A percentile compares a stretch with the other conserved stretches of the same genome.
These are phyloP conservation scores for Jordanella pulchra DNA, from an alignment of 2,797 vertebrate species.

Conservation along the genomic window DNA sequence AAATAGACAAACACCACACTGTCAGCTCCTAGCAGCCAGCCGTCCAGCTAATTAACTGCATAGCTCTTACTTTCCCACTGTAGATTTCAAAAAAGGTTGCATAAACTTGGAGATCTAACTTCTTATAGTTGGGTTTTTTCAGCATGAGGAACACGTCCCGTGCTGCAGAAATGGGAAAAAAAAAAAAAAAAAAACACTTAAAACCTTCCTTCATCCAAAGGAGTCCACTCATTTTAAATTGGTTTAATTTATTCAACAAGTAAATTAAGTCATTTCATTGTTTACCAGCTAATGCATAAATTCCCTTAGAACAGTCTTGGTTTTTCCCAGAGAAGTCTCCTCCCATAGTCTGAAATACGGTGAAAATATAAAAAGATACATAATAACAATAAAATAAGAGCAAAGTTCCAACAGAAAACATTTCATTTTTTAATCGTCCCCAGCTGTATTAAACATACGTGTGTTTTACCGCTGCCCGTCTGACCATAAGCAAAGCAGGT, in stretches of 20 bases:
- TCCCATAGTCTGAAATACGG: slow-evolving; percentile 90
- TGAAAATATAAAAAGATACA: neutral
- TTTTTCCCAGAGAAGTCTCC: slow-evolving; percentile 98
- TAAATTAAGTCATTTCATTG: neutral
- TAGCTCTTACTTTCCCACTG: slow-evolving; percentile 89
- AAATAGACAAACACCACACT: neutral
- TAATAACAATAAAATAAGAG: neutral
- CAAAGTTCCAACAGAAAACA: neutral
- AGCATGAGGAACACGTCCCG: slow-evolving; percentile 98
- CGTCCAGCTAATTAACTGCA: neutral
- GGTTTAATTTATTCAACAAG: neutral
- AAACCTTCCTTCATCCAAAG: neutral
- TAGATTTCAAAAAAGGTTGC: slow-evolving; percentile 99
- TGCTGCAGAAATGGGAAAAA: slow-evolving; percentile 80
- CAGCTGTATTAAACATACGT: slow-evolving; percentile 79
- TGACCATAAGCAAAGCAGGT: slow-evolving; percentile 98
- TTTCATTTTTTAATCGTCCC: neutral
- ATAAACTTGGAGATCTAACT: slow-evolving; percentile 96
- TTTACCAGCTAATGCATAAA: slow-evolving; percentile 96
- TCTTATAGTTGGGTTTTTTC: slow-evolving; percentile 96
- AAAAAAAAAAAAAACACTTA: slow-evolving; percentile 4
- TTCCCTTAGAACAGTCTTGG: slow-evolving; percentile 97
- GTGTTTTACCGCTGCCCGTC: slow-evolving; percentile 98
- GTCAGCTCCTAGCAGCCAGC: neutral
- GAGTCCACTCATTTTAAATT: neutral